Evolutionary conservation across 2,113 vertebrate species (phyloP).

Genomic region (Gymnorhina tibicen): DNA sequence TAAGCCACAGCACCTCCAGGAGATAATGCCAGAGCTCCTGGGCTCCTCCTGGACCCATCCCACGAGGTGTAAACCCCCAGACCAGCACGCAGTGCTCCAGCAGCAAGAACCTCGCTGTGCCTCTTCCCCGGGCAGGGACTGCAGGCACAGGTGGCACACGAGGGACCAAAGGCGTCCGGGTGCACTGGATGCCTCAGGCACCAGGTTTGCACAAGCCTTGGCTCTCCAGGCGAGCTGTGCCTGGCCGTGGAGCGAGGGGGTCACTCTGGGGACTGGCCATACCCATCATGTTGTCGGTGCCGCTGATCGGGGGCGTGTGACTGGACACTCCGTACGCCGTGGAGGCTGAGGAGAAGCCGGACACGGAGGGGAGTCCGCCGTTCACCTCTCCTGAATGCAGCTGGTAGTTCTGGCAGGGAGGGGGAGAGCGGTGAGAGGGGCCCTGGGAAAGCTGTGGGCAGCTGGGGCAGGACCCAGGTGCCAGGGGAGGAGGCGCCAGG

Average conservation of each 20-base stretch:
- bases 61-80: neutral
- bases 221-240: neutral
- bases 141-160: neutral
- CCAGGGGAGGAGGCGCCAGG: accelerated
- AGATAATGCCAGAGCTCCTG: neutral
- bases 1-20: neutral
- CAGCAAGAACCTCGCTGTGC: neutral
- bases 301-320: conserved; percentile 88
- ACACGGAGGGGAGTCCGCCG: conserved; percentile 73
- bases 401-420: conserved; percentile 85
- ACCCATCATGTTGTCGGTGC: conserved; percentile 88
- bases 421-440: conserved; percentile 34
- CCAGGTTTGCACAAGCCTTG: neutral
- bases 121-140: neutral
- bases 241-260: accelerated
- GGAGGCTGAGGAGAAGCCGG: conserved; percentile 84
- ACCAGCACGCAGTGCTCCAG: neutral
- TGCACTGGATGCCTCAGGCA: neutral
- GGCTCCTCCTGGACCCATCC: neutral
- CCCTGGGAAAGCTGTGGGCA: neutral
- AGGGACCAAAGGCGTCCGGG: neutral
- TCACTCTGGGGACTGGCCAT: neutral
- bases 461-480: neutral
- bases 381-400: conserved; percentile 91
- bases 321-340: conserved; percentile 83